These are phyloP conservation scores for Antheraea pernyi DNA, from an alignment of 1,140 invertebrate genomes.

Conservation along the genomic window DNA sequence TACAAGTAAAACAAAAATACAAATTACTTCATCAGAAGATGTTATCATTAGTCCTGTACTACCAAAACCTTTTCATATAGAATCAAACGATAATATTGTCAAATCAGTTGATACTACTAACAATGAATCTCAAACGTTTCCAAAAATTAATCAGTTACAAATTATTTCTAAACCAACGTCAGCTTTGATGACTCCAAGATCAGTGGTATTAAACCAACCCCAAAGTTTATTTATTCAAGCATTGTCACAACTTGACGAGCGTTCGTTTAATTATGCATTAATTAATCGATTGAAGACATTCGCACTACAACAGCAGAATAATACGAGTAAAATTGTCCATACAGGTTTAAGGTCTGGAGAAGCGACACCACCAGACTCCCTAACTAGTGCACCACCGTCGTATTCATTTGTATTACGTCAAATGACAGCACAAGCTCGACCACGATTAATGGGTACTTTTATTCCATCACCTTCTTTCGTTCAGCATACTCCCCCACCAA, in stretches of 20 bases:
- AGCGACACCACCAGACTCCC: constrained; percentile 57
- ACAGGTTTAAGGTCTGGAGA: constrained; percentile 29
- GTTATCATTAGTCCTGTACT: background rate
- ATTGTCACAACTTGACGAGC: constrained; percentile 54
- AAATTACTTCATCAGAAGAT: background rate
- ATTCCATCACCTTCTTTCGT: constrained; percentile 68
- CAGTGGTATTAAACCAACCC: constrained; percentile 26
- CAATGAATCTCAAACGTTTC: background rate
- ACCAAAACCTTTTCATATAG: background rate
- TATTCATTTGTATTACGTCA: constrained; percentile 70
- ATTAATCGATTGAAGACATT: constrained; percentile 14
- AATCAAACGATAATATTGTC: background rate
- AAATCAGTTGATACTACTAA: background rate
- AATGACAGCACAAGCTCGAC: constrained; percentile 53
- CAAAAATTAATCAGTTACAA: too few relatives aligned
- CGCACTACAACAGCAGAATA: background rate
- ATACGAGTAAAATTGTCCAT: constrained; percentile 9
- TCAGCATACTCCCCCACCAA: constrained; percentile 58
- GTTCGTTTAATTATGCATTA: constrained; percentile 28
- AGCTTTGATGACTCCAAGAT: constrained; percentile 23
- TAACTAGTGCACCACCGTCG: constrained; percentile 65
- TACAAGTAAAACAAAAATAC: constrained; percentile 4
- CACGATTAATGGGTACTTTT: constrained; percentile 66
- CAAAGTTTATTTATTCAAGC: constrained; percentile 53
- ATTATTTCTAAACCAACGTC: constrained; percentile 21